Evolutionary conservation across 2,797 vertebrate genomes (phyloP).

Genomic region (Schizopygopsis malacanthus): DNA sequence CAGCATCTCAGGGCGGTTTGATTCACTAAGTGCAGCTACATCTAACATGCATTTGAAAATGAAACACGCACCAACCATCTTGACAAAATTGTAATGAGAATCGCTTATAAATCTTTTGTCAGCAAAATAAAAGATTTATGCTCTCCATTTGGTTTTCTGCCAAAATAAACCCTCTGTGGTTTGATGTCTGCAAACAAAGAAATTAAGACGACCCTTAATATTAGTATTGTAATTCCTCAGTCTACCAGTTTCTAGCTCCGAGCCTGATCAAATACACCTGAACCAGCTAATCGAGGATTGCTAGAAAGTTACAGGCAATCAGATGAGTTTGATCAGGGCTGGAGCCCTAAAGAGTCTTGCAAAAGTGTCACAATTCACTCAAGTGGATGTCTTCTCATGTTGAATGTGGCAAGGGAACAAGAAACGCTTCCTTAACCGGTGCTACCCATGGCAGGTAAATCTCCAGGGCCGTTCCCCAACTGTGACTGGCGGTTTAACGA

Average conservation of each 20-base stretch:
- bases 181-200: not conserved
- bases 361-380: not conserved
- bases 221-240: too few relatives aligned
- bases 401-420: too few relatives aligned
- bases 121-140: not conserved
- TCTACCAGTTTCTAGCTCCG: too few relatives aligned
- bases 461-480: slow-evolving; percentile 96
- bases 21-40: not conserved
- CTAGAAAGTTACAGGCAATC: too few relatives aligned
- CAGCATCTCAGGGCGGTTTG: not conserved
- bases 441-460: slow-evolving; percentile 97
- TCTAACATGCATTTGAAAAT: not conserved
- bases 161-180: not conserved
- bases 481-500: slow-evolving; percentile 99
- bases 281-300: too few relatives aligned
- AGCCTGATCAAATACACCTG: too few relatives aligned
- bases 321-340: too few relatives aligned
- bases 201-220: too few relatives aligned
- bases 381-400: too few relatives aligned
- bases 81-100: not conserved
- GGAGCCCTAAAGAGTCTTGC: not conserved
- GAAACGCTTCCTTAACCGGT: slow-evolving; percentile 70
- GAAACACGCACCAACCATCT: not conserved
- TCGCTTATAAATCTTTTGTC: not conserved
- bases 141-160: not conserved